Conservation (phyloP, 2,113 vertebrate species). For the Sula dactylatra region DNA sequence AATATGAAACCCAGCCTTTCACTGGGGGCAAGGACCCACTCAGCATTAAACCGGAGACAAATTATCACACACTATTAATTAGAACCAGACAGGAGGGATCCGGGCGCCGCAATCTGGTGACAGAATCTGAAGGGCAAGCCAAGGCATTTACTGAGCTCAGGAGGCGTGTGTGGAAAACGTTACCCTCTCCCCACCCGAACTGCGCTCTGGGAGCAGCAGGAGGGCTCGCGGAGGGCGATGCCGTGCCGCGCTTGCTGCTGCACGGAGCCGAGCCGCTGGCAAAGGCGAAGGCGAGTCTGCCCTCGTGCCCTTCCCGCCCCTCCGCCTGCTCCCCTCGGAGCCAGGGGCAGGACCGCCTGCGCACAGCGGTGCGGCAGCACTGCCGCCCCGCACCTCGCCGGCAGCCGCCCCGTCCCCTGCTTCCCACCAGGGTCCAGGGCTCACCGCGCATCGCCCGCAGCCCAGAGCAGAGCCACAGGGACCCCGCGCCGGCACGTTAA, state of each 20-base stretch:
- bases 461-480: neutral
- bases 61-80: neutral
- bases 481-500: neutral
- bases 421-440: neutral
- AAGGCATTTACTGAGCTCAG: neutral
- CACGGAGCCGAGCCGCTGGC: neutral
- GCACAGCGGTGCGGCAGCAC: no score
- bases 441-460: rapidly evolving
- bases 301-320: neutral
- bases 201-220: rapidly evolving
- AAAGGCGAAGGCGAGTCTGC: neutral
- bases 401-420: neutral
- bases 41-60: neutral
- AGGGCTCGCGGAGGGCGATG: rapidly evolving
- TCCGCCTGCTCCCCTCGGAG: neutral
- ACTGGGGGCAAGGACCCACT: neutral
- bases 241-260: rapidly evolving
- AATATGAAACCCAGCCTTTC: neutral
- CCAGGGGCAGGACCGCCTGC: neutral
- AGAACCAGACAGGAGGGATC: neutral
- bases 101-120: neutral
- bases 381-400: rapidly evolving
- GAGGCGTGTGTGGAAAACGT: rapidly evolving
- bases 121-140: neutral
- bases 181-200: neutral